Percentiles rank a stretch among this genome's conserved stretches.
These are phyloP conservation scores for Empis stercorea DNA, from an alignment of 2,888 invertebrate genomes.

Conservation along the genomic window DNA sequence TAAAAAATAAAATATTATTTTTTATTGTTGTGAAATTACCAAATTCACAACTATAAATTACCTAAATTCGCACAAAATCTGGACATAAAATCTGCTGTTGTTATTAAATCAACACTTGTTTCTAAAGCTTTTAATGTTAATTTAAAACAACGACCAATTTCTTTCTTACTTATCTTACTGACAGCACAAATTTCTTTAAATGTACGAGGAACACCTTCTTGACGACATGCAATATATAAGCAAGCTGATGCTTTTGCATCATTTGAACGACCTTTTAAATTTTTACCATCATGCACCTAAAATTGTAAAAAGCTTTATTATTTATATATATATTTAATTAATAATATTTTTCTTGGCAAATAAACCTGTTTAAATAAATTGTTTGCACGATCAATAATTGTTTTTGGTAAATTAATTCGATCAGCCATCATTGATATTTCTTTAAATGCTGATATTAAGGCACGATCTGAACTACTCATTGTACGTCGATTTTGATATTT, in stretches of 20 bases:
- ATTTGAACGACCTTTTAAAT: constrained; percentile 87
- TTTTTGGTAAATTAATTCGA: constrained; percentile 90
- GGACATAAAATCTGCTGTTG: constrained; percentile 98
- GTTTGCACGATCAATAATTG: constrained; percentile 93
- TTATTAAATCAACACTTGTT: constrained; percentile 94
- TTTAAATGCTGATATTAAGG: constrained; percentile 88
- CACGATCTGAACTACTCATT: constrained; percentile 90
- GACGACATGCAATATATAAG: constrained; percentile 95
- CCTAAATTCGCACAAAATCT: constrained; percentile 93
- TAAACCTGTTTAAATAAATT: constrained; percentile 88
- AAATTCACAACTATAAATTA: no score
- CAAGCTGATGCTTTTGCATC: constrained; percentile 99
- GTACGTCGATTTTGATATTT: constrained; percentile 63
- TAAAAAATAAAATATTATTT: no score
- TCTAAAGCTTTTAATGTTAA: constrained; percentile 90
- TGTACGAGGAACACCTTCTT: constrained; percentile 96
- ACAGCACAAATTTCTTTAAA: constrained; percentile 99
- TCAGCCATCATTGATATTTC: constrained; percentile 99
- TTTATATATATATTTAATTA: not conserved
- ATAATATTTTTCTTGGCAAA: no score
- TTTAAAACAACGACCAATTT: constrained; percentile 97
- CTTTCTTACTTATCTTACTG: constrained; percentile 97
- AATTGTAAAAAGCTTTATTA: not conserved
- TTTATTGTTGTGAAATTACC: no score
- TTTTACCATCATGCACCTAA: constrained; percentile 84